Base-by-base conservation (phyloP, 2,888 invertebrate genomes). In the Holacanthella duospinosa region DNA sequence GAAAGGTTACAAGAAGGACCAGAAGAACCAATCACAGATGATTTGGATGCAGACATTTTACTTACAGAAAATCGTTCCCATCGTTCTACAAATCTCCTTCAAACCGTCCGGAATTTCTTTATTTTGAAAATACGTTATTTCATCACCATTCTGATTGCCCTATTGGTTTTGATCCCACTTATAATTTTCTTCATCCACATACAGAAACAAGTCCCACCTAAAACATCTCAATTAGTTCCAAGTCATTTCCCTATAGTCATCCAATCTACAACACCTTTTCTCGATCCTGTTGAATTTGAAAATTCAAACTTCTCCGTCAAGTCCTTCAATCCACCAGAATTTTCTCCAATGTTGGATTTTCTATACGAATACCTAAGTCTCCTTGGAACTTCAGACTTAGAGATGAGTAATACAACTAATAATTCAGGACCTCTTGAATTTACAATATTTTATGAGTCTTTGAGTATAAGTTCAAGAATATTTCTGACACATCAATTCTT, bases 1-100 rank as follows among this genome's bases (percentile, higher is more conserved):
- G 48, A 48, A 21, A 48, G 48, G n/a, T 21, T 48, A 4, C 48
- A 48, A 21, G 48, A 48, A 48, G 48, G 48, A 4, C 48, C 48
- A 48, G 48, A 48, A 48, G 48, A 48, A 4, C 48, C 48, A n/a
- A n/a, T 48, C 19, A 48, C 48, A 48, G 48, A 48, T 48, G 48
- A 48, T 4, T 4, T 48, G 6, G 48, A 48, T 21, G 19, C 19
- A 4, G 48, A 48, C 21, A 21, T 48, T 21, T 21, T 48, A 4
- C 48, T 48, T 4, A 9, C 36, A 36, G 36, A 16, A 16, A n/a
- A n/a, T n/a, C n/a, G n/a, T n/a, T 36, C 36, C 6, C 6, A 16
- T 16, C 36, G 36, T 6, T 21, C 6, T 4, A 21, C 6, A 4
- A 21, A 21, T 9, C 19, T 4, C 4, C 12, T 4, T 9, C 6